phyloP scores from a whole-genome alignment of 1,140 invertebrate species.

The Marisa cornuarietis region DNA sequence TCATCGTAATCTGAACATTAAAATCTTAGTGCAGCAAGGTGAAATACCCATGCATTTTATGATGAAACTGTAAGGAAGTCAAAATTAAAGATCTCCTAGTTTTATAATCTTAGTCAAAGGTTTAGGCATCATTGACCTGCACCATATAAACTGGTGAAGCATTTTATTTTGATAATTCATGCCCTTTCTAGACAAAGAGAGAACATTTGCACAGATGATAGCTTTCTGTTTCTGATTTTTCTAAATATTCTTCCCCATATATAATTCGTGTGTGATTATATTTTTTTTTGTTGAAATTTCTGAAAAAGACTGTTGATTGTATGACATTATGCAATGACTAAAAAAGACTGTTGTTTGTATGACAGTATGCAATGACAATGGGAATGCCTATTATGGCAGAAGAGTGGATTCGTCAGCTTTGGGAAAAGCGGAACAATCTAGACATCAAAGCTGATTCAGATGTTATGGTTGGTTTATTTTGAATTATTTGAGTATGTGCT shows the following conservation, averaged over 20 bases:
- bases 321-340: slow-evolving; percentile 77
- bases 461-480: slow-evolving; percentile 70
- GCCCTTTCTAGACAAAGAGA: no score
- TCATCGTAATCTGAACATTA: no score
- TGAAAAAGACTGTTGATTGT: not conserved
- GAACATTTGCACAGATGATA: no score
- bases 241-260: not conserved
- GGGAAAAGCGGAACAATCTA: slow-evolving; percentile 77
- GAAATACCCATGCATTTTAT: no score
- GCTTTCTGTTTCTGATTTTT: not conserved
- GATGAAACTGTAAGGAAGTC: no score
- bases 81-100: no score
- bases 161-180: no score
- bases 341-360: slow-evolving; percentile 40
- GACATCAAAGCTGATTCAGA: slow-evolving; percentile 76
- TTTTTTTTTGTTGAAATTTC: not conserved
- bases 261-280: not conserved
- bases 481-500: slow-evolving; percentile 4
- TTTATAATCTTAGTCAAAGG: no score
- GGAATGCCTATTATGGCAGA: slow-evolving; percentile 86
- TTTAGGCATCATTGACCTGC: no score
- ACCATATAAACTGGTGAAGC: no score
- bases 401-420: slow-evolving; percentile 87
- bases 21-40: no score
- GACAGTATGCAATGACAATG: slow-evolving; percentile 79